Base-by-base conservation (phyloP, 2,113 vertebrate genomes). In the Syngnathus floridae region DNA sequence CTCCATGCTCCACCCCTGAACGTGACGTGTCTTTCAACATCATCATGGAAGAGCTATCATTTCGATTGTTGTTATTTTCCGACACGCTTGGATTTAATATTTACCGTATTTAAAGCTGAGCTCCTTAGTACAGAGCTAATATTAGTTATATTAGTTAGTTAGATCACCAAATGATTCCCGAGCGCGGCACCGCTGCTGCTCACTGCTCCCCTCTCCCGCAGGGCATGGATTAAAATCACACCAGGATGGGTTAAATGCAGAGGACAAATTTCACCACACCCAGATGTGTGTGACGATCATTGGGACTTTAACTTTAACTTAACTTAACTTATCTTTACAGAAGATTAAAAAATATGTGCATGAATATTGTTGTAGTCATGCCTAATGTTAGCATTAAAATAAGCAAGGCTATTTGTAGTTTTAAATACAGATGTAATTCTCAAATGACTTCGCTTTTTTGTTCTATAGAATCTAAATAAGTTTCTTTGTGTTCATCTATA, bases 401-500 rank as follows among this genome's bases (percentile, higher is more conserved):
- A 49, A 9, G 19, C 7, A 2, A n/a, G 17, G 7, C 7, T n/a
- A 3, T 13, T 49, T 49, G 19, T 45, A 6, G 43, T 45, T 45
- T 45, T 45, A 45, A 41, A 45, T 14, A 45, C 12, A 3, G 4
- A 8, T 49, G 17, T 49, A 19, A n/a, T 49, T 49, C 41, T 4
- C 41, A 43, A 45, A 13, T 45, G 43, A 12, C 11, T 38, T 38
- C 9, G 7, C 9, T 41, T 45, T 43, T 45, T 45, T 45, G 4
- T 45, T 45, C 43, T 45, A 4, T 45, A 1, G 14, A 19, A 10
- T 9, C 7, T n/a, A 10, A 7, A 51, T 62, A 37, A 56, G 16
- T 37, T 49, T 16, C 67, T 77, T 78, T 36, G 84, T 83, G 74
- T 78, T 82, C 79, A 84, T 86, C 66, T 65, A 80, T 82, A 73